A percentile compares a stretch with the other conserved stretches of the same genome.
These are phyloP conservation scores for Nannoperca obscura DNA, from an alignment of 2,797 vertebrate species.

Conservation along the genomic window DNA sequence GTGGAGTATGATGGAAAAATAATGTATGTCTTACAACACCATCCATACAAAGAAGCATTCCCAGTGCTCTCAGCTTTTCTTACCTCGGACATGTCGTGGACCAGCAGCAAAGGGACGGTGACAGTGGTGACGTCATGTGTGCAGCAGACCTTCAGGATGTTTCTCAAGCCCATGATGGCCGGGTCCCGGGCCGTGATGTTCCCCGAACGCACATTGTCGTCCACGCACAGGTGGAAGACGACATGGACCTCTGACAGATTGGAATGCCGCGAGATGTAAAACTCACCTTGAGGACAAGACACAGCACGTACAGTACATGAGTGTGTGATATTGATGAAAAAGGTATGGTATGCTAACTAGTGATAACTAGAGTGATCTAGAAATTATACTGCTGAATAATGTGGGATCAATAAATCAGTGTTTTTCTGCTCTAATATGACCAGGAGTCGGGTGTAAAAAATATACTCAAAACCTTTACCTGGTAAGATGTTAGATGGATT, in stretches of 20 bases:
- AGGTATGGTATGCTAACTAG: too few relatives aligned
- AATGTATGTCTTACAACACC: neutral
- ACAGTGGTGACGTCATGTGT: slow-evolving; percentile 96
- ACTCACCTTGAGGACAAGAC: slow-evolving; percentile 88
- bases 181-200: slow-evolving; percentile 96
- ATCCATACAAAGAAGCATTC: accelerated
- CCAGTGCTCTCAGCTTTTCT: slow-evolving; percentile 44
- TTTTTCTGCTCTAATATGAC: neutral
- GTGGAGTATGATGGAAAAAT: neutral
- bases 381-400: neutral
- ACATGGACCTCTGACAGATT: slow-evolving; percentile 97
- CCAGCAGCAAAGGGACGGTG: slow-evolving; percentile 94
- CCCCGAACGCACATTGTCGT: slow-evolving; percentile 94
- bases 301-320: neutral
- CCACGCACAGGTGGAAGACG: slow-evolving; percentile 97
- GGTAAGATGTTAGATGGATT: slow-evolving; percentile 95
- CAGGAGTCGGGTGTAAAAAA: neutral
- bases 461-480: slow-evolving; percentile 78
- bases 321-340: neutral
- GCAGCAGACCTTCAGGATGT: slow-evolving; percentile 98
- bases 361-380: neutral
- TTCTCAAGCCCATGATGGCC: slow-evolving; percentile 98
- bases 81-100: slow-evolving; percentile 99
- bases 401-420: neutral
- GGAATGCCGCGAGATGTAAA: slow-evolving; percentile 96